Conservation (phyloP, 2,888 invertebrate genomes). For the Anagyrus pseudococci region DNA sequence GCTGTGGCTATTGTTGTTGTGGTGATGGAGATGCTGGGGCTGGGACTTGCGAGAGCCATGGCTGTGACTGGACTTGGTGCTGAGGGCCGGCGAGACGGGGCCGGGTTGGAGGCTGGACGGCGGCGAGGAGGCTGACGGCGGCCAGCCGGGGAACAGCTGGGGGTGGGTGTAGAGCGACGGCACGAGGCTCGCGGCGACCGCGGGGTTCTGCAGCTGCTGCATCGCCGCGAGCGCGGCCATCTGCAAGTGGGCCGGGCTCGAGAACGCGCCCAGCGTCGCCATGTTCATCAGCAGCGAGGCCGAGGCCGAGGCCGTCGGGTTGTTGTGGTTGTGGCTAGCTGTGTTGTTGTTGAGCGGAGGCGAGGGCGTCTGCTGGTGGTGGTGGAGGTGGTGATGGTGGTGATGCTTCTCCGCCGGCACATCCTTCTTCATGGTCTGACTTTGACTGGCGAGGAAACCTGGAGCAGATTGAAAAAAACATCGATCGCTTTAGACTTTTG, state of each 20-base stretch:
- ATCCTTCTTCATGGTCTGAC: constrained; percentile 63
- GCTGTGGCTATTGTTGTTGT: constrained; percentile 47
- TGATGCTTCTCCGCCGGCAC: constrained; percentile 58
- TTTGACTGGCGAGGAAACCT: constrained; percentile 53
- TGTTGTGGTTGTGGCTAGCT: constrained; percentile 60
- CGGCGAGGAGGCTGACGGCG: constrained; percentile 64
- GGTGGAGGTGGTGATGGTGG: no score
- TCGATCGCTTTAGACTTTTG: no score
- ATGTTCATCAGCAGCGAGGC: constrained; percentile 56
- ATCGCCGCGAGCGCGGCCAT: constrained; percentile 64
- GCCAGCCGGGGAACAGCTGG: constrained; percentile 67
- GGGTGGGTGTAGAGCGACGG: constrained; percentile 72
- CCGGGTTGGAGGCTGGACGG: constrained; percentile 63
- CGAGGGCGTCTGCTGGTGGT: constrained; percentile 64
- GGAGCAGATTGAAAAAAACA: constrained; percentile 23
- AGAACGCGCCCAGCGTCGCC: constrained; percentile 64
- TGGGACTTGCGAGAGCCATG: constrained; percentile 41
- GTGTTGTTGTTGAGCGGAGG: constrained; percentile 66
- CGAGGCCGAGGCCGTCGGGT: constrained; percentile 44
- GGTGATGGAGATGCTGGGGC: constrained; percentile 49
- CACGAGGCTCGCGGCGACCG: constrained; percentile 66
- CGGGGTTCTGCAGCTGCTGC: constrained; percentile 62
- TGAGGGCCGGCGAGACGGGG: constrained; percentile 56
- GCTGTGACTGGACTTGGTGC: constrained; percentile 40
- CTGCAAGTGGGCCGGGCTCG: constrained; percentile 58